phyloP scores from a whole-genome alignment of 2,888 invertebrate genomes.

The Nymphalis polychloros region DNA sequence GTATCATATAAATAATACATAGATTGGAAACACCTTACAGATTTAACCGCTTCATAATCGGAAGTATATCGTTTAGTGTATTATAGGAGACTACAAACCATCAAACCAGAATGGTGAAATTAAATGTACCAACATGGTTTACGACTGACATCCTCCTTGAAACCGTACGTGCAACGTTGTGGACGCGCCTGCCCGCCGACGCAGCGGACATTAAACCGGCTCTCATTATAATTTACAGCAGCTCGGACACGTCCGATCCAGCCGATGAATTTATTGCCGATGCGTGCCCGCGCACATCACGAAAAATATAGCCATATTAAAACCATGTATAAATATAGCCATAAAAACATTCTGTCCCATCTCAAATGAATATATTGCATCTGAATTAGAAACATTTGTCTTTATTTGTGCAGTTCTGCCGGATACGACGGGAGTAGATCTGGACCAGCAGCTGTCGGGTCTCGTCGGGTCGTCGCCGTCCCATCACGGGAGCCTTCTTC shows the following conservation, averaged over 20 bases:
- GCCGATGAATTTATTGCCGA: slow-evolving; percentile 73
- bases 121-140: slow-evolving; percentile 74
- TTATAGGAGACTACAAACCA: slow-evolving; percentile 54
- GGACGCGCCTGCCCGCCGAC: slow-evolving; percentile 43
- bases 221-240: slow-evolving; percentile 78
- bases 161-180: slow-evolving; percentile 46
- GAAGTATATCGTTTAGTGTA: slow-evolving; percentile 49
- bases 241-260: slow-evolving; percentile 66
- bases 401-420: slow-evolving; percentile 84
- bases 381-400: slow-evolving; percentile 31
- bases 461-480: slow-evolving; percentile 82
- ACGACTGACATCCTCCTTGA: slow-evolving; percentile 73
- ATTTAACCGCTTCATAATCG: slow-evolving; percentile 41
- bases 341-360: slow-evolving; percentile 26
- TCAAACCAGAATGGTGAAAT: slow-evolving; percentile 73
- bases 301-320: slow-evolving; percentile 68
- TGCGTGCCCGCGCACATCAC: slow-evolving; percentile 56
- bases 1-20: too few species aligned
- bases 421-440: slow-evolving; percentile 88
- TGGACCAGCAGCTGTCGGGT: slow-evolving; percentile 87
- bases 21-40: too few species aligned
- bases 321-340: too few species aligned
- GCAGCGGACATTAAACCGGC: slow-evolving; percentile 64
- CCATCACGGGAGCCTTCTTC: slow-evolving; percentile 83
- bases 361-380: slow-evolving; percentile 24